phyloP scores from a whole-genome alignment of 2,113 vertebrate genomes.

The Drymodes brunneopygia region DNA sequence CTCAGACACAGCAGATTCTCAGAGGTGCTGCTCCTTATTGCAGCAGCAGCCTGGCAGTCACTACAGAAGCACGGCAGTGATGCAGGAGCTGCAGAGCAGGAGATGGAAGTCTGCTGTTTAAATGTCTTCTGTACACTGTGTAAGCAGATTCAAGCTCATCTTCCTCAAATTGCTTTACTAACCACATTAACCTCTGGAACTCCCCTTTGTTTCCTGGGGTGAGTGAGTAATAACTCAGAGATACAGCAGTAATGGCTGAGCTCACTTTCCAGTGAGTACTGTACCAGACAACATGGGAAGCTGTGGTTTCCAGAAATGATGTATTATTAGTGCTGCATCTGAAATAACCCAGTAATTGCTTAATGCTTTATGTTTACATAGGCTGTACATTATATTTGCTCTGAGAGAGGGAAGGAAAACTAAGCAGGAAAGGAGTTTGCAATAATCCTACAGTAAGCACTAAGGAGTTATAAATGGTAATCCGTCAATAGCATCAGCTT shows the following conservation, averaged over 20 bases:
- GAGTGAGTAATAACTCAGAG: constrained; percentile 28
- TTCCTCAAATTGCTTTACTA: constrained; percentile 44
- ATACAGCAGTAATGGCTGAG: neutral
- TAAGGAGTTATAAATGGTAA: constrained; percentile 34
- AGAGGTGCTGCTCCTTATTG: neutral
- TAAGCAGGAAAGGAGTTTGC: neutral
- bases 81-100: neutral
- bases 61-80: neutral
- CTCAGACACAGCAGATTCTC: neutral
- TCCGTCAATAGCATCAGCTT: constrained; percentile 21
- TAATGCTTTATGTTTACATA: constrained; percentile 62
- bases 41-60: neutral
- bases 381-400: constrained; percentile 43
- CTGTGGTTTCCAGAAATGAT: constrained; percentile 4
- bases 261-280: neutral
- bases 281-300: neutral
- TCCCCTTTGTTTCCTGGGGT: constrained; percentile 40
- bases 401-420: constrained; percentile 11
- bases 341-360: constrained; percentile 58
- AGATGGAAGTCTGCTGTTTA: constrained; percentile 26
- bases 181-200: constrained; percentile 41
- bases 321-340: constrained; percentile 43
- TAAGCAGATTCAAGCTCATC: constrained; percentile 38
- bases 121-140: neutral
- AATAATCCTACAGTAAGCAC: constrained; percentile 51